A percentile compares a stretch with the other conserved stretches of the same genome.
phyloP scores from a whole-genome alignment of 2,888 invertebrate species.

The Calliopum simillimum region DNA sequence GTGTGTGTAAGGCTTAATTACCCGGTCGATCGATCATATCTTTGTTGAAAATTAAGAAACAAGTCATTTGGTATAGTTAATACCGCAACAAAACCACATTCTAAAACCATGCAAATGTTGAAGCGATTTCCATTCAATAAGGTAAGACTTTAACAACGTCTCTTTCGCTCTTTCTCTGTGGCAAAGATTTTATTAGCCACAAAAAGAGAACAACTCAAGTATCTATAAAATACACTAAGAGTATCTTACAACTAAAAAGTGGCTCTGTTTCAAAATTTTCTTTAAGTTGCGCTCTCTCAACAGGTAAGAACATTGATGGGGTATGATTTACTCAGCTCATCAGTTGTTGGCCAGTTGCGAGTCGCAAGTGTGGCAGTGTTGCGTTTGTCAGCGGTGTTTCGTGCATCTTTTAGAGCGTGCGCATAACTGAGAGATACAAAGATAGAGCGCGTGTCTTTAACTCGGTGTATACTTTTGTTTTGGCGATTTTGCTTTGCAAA shows the following conservation, averaged over 20 bases:
- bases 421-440: slow-evolving; percentile 13
- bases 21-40: too few species aligned
- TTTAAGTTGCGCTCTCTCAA: slow-evolving; percentile 19
- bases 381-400: background rate
- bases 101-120: too few species aligned
- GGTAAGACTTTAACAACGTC: too few species aligned
- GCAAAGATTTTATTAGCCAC: too few species aligned
- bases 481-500: slow-evolving; percentile 26
- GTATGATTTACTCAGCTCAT: background rate
- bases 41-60: too few species aligned
- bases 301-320: slow-evolving; percentile 20
- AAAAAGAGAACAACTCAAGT: background rate
- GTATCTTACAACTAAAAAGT: background rate
- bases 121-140: too few species aligned
- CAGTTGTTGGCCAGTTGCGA: slow-evolving; percentile 17
- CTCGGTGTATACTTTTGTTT: background rate
- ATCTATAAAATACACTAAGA: background rate
- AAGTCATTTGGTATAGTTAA: too few species aligned
- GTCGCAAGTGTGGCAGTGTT: slow-evolving; percentile 23
- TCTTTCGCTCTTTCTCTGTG: too few species aligned
- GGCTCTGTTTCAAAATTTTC: slow-evolving; percentile 1
- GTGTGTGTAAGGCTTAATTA: too few species aligned
- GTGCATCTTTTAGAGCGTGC: slow-evolving; percentile 20
- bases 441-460: background rate
- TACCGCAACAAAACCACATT: too few species aligned